These are phyloP conservation scores for Leptinotarsa defecta DNA, from an alignment of 1,140 invertebrate species.

Conservation along the genomic window DNA sequence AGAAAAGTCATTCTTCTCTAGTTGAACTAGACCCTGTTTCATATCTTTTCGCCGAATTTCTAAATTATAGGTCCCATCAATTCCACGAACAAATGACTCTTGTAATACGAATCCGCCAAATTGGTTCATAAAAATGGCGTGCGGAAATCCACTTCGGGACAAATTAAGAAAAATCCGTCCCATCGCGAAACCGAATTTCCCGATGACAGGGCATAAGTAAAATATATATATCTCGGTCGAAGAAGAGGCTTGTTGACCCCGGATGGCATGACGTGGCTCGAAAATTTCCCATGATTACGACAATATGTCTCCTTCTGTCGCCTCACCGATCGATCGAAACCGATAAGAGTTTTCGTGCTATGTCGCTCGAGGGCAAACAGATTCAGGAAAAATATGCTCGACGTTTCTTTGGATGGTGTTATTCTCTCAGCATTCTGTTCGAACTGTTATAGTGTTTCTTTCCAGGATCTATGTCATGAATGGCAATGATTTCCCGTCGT, in stretches of 20 bases:
- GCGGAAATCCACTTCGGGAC: not conserved
- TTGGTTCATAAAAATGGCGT: not conserved
- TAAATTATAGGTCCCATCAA: too few species aligned
- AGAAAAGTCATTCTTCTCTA: too few species aligned
- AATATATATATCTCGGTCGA: not conserved
- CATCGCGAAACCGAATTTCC: slow-evolving; percentile 2
- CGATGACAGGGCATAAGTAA: slow-evolving; percentile 5
- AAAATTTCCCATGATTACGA: slow-evolving; percentile 1
- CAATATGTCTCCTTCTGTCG: slow-evolving; percentile 5
- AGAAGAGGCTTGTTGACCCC: not conserved
- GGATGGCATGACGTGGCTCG: slow-evolving; percentile 1
- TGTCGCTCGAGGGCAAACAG: not conserved
- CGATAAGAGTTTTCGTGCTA: not conserved
- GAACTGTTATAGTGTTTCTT: not conserved
- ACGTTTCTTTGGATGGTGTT: not conserved
- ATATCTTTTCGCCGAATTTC: too few species aligned
- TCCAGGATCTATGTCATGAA: not conserved
- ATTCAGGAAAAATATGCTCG: not conserved
- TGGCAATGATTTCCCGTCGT: not conserved
- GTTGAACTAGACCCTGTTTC: too few species aligned
- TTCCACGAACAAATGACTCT: too few species aligned
- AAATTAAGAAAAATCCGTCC: slow-evolving; percentile 6
- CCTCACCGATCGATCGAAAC: not conserved
- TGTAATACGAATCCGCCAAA: not conserved
- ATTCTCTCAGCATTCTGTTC: not conserved